Conservation (phyloP, 2,113 vertebrate species). For the Stomatorhinus ivindoensis region DNA sequence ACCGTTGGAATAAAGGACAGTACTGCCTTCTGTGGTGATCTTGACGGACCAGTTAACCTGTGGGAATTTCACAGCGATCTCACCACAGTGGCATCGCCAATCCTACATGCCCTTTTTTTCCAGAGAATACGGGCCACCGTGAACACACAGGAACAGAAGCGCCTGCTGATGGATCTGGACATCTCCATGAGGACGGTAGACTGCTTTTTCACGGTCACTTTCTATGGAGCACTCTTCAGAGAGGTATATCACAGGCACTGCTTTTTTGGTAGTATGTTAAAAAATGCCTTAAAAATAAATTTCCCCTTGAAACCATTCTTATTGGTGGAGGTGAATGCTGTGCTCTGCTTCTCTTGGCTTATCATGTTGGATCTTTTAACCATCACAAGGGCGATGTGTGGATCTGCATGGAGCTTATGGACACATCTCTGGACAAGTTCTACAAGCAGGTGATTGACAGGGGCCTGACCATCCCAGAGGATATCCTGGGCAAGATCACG, state of each 20-base stretch:
- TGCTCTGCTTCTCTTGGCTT: background rate
- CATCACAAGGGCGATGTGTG: constrained; percentile 83
- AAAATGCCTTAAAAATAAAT: background rate
- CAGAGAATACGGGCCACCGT: constrained; percentile 89
- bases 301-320: background rate
- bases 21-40: background rate
- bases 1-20: background rate
- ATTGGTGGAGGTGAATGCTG: background rate
- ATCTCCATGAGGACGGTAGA: constrained; percentile 97
- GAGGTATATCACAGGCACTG: constrained; percentile 64
- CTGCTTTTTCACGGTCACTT: constrained; percentile 89
- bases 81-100: background rate
- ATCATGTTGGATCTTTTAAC: background rate
- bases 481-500: constrained; percentile 91
- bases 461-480: constrained; percentile 81
- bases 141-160: constrained; percentile 95
- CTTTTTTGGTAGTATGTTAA: background rate
- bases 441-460: constrained; percentile 95
- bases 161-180: constrained; percentile 90
- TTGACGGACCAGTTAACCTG: background rate
- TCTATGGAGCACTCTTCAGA: constrained; percentile 88
- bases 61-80: background rate
- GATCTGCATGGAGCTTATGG: constrained; percentile 99
- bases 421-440: constrained; percentile 95
- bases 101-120: background rate